Conservation (phyloP, 2,888 invertebrate genomes). For the Notodonta dromedarius region DNA sequence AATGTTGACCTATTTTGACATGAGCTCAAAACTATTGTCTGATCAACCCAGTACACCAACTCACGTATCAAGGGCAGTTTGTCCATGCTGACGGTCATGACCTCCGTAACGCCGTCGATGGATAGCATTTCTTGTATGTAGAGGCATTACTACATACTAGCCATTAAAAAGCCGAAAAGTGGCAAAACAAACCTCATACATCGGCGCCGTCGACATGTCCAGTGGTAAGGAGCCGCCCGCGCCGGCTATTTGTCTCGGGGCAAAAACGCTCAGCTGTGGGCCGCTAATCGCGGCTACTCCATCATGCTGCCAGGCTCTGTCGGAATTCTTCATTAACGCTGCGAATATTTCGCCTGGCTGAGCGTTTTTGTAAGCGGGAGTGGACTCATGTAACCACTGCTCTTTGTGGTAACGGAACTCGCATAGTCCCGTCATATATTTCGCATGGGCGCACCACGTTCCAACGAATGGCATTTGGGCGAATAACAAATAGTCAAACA, state of each 20-base stretch:
- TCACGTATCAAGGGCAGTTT: slow-evolving; percentile 86
- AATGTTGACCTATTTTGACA: no score
- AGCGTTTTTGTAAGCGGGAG: background rate
- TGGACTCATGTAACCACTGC: background rate
- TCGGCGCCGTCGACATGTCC: background rate
- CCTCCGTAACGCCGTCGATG: slow-evolving; percentile 89
- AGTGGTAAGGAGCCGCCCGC: background rate
- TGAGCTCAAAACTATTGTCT: no score
- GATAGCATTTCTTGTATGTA: slow-evolving; percentile 94
- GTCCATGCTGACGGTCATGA: slow-evolving; percentile 90
- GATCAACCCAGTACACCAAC: slow-evolving; percentile 45
- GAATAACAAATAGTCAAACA: no score
- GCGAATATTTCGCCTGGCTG: background rate
- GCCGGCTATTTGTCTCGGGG: background rate
- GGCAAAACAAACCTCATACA: background rate
- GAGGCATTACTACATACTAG: slow-evolving; percentile 59
- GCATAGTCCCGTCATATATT: background rate
- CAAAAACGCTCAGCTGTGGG: background rate
- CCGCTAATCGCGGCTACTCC: slow-evolving; percentile 3
- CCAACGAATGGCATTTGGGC: no score
- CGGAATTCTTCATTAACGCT: slow-evolving; percentile 8
- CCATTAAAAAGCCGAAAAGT: background rate
- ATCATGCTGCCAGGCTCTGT: background rate
- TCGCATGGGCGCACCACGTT: no score
- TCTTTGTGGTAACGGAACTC: background rate